Evolutionary conservation across 23 tunicate genomes (phyloP).

Genomic region (Aplidium turbinatum): DNA sequence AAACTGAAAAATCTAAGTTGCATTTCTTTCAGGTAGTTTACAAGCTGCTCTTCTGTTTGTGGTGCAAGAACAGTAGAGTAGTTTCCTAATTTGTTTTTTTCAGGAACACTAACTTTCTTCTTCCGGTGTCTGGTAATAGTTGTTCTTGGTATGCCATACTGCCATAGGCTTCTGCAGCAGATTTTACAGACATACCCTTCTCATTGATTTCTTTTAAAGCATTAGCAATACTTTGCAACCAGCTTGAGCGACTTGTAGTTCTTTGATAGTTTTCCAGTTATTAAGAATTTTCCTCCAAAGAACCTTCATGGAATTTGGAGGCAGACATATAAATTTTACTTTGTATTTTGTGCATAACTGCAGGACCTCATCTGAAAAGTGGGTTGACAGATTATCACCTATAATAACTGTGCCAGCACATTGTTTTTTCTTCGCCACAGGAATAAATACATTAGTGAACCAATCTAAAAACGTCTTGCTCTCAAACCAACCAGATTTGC

Average conservation of each 20-base stretch:
- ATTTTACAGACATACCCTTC: constrained; percentile 8
- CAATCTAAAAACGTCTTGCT: constrained; percentile 21
- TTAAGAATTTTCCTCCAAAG: no score
- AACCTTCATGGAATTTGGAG: no score
- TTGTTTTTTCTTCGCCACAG: background rate
- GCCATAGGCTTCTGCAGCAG: constrained; percentile 15
- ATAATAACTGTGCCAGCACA: constrained; percentile 1
- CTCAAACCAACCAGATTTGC: constrained; percentile 40
- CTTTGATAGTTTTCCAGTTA: constrained; percentile 18
- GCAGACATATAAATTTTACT: background rate
- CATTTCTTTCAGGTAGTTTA: constrained; percentile 16
- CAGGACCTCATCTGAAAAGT: constrained; percentile 5
- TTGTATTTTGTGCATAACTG: background rate
- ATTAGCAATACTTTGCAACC: constrained; percentile 14
- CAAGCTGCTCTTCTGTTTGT: constrained; percentile 33
- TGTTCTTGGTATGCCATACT: constrained; percentile 24
- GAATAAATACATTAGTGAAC: constrained; percentile 20
- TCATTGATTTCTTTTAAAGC: constrained; percentile 4
- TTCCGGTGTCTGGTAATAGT: constrained; percentile 23
- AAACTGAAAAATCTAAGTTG: constrained; percentile 36
- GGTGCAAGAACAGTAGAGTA: constrained; percentile 4
- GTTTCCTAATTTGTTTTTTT: constrained; percentile 8
- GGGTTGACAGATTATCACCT: constrained; percentile 7
- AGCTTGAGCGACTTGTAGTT: constrained; percentile 12
- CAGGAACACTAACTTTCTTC: constrained; percentile 16